Evolutionary conservation across 2,113 vertebrate species (phyloP).

Genomic region (Boulengeromyrus knoepffleri): DNA sequence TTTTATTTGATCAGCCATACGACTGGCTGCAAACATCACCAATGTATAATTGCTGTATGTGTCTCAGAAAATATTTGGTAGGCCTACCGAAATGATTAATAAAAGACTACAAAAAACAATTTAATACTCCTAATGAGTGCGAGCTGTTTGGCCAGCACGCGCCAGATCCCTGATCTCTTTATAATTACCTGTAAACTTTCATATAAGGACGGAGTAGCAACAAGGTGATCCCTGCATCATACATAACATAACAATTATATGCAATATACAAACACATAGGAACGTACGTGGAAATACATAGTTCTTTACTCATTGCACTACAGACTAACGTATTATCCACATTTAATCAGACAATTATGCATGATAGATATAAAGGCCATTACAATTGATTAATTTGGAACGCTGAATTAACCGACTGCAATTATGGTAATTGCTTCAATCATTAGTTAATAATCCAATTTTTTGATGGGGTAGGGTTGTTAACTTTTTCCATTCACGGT

Average conservation of each 20-base stretch:
- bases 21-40: conserved; percentile 22
- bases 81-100: not conserved
- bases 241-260: not conserved
- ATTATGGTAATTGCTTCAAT: conserved; percentile 17
- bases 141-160: not conserved
- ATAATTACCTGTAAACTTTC: not conserved
- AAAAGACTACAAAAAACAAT: not conserved
- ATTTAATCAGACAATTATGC: conserved; percentile 17
- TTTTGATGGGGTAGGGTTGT: conserved; percentile 11
- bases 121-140: not conserved
- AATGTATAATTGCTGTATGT: conserved; percentile 15
- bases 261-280: not conserved
- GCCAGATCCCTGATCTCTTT: not conserved
- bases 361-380: conserved; percentile 13
- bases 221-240: not conserved
- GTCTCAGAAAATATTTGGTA: conserved; percentile 3
- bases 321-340: not conserved
- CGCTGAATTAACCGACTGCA: conserved; percentile 7
- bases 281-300: not conserved
- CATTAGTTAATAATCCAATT: conserved; percentile 17
- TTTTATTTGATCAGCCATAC: conserved; percentile 19
- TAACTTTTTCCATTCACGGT: conserved; percentile 4
- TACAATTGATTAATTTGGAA: conserved; percentile 15
- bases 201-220: not conserved
- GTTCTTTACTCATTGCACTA: not conserved